Percentiles rank a stretch among this genome's conserved stretches.
Evolutionary conservation across 2,797 vertebrate genomes (phyloP).

Genomic region (Tangara arthus): DNA sequence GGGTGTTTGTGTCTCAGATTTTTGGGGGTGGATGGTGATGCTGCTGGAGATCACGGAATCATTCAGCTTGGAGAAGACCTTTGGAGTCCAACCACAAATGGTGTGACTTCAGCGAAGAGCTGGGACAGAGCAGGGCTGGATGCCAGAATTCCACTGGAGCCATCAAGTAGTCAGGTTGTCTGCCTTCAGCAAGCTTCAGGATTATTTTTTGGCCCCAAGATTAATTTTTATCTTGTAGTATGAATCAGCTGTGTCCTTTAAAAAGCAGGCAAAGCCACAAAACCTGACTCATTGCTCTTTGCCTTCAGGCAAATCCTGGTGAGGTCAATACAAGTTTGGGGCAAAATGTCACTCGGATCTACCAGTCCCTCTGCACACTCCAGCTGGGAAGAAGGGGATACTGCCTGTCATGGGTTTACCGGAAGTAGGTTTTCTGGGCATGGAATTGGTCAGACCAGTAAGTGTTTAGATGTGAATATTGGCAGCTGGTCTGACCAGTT

Average conservation of each 20-base stretch:
- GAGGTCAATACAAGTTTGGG: neutral
- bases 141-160: neutral
- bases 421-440: no score
- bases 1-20: neutral
- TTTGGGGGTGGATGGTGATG: neutral
- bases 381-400: neutral
- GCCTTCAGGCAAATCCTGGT: neutral
- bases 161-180: neutral
- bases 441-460: no score
- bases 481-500: no score
- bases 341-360: neutral
- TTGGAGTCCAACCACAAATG: neutral
- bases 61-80: neutral
- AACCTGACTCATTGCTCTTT: neutral
- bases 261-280: neutral
- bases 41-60: neutral
- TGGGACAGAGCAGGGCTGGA: neutral
- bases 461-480: no score
- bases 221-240: neutral
- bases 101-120: neutral
- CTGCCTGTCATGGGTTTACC: no score
- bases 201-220: neutral
- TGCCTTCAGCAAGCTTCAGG: neutral
- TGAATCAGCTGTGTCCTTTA: neutral
- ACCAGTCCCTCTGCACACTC: accelerated